Conservation (phyloP, 2,113 vertebrate genomes). For the Anhinga anhinga region DNA sequence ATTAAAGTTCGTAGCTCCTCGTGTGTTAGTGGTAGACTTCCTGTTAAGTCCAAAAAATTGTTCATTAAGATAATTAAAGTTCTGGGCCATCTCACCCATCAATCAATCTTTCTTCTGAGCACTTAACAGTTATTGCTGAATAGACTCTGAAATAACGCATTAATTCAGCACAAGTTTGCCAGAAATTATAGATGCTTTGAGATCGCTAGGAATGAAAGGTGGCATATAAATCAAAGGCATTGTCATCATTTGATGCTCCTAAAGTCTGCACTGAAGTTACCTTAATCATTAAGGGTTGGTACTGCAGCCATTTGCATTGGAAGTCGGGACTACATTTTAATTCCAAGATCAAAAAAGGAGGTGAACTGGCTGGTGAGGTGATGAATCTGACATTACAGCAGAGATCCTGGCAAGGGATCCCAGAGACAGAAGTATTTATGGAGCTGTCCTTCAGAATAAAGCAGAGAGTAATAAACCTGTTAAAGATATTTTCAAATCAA, state of each 20-base stretch:
- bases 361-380: not conserved
- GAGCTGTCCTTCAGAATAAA: slow-evolving; percentile 19
- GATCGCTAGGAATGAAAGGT: slow-evolving; percentile 28
- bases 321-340: not conserved
- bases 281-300: slow-evolving; percentile 13
- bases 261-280: slow-evolving; percentile 5
- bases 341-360: slow-evolving; percentile 13
- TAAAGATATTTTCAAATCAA: not conserved
- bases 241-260: slow-evolving; percentile 1
- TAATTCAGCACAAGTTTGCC: slow-evolving; percentile 17
- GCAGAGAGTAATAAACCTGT: not conserved
- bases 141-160: slow-evolving; percentile 26
- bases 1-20: slow-evolving; percentile 5
- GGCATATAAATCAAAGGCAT: slow-evolving; percentile 36
- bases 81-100: slow-evolving; percentile 38
- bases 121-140: slow-evolving; percentile 49
- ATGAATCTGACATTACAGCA: not conserved
- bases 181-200: slow-evolving; percentile 53
- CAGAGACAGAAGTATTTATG: not conserved
- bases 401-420: not conserved
- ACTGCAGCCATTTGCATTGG: not conserved
- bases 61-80: slow-evolving; percentile 49
- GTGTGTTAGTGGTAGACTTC: not conserved
- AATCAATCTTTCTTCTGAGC: slow-evolving; percentile 34
- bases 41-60: not conserved